A percentile compares a stretch with the other conserved stretches of the same genome.
phyloP scores from a whole-genome alignment of 1,140 invertebrate genomes.

The Vanessa atalanta region DNA sequence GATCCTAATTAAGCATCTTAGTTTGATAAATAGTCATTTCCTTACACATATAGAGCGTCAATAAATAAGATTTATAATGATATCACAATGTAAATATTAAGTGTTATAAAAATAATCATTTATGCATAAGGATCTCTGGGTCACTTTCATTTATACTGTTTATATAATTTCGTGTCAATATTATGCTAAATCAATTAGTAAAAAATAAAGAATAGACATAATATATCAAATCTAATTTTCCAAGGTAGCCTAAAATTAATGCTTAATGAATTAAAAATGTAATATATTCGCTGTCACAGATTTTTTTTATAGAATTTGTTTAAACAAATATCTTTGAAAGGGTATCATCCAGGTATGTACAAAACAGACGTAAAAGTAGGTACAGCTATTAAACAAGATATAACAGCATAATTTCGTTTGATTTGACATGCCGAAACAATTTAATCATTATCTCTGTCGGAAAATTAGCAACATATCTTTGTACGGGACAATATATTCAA shows the following conservation, averaged over 20 bases:
- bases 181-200: too few relatives aligned
- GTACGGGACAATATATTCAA: constrained; percentile 42
- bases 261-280: too few relatives aligned
- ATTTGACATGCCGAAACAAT: constrained; percentile 80
- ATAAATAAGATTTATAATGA: background rate
- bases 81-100: too few relatives aligned
- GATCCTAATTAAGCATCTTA: constrained; percentile 35
- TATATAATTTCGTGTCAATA: too few relatives aligned
- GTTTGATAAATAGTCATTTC: constrained; percentile 36
- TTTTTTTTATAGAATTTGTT: constrained; percentile 42
- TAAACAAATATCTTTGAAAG: constrained; percentile 64
- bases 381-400: constrained; percentile 76
- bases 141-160: too few relatives aligned
- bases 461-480: constrained; percentile 57
- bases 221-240: too few relatives aligned
- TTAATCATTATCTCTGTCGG: constrained; percentile 76
- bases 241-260: too few relatives aligned
- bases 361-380: constrained; percentile 59
- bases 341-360: constrained; percentile 57
- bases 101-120: too few relatives aligned
- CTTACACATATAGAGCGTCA: constrained; percentile 17
- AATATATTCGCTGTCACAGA: background rate
- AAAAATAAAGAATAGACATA: too few relatives aligned
- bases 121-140: too few relatives aligned
- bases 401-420: constrained; percentile 80